Percentiles rank a stretch among this genome's conserved stretches.
phyloP scores from a whole-genome alignment of 2,113 vertebrate genomes.

The Engystomops pustulosus region DNA sequence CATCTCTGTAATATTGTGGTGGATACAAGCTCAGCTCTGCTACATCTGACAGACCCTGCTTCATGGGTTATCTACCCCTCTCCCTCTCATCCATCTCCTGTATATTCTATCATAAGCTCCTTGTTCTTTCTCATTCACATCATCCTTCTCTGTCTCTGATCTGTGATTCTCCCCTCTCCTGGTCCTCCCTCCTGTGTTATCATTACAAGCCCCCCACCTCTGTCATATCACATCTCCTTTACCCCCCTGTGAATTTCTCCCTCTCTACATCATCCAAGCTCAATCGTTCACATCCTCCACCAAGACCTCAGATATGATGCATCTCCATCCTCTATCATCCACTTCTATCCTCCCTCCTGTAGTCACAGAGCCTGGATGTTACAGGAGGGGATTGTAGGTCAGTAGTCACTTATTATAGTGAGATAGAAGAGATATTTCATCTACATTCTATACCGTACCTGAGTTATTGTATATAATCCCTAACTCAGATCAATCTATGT shows the following conservation, averaged over 20 bases:
- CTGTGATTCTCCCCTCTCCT: neutral
- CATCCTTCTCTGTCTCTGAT: neutral
- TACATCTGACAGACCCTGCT: neutral
- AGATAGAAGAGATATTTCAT: too few species aligned
- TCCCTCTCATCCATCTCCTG: neutral
- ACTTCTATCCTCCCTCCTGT: neutral
- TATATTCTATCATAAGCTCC: too few species aligned
- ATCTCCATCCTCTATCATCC: neutral
- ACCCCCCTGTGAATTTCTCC: neutral
- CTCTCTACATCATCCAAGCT: neutral
- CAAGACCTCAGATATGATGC: neutral
- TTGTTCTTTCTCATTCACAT: neutral
- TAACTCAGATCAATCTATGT: too few species aligned
- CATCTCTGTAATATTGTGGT: neutral
- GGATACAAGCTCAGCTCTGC: neutral
- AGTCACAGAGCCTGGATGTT: too few species aligned
- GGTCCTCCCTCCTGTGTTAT: neutral
- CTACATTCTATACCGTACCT: too few species aligned
- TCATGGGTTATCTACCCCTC: neutral
- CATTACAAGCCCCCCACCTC: neutral
- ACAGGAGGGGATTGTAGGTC: too few species aligned
- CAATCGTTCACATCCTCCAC: neutral
- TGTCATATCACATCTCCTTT: neutral
- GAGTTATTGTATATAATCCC: too few species aligned
- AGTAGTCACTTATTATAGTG: too few species aligned